Conservation (phyloP, 2,113 vertebrate species). For the Pseudorectes ferrugineus region DNA sequence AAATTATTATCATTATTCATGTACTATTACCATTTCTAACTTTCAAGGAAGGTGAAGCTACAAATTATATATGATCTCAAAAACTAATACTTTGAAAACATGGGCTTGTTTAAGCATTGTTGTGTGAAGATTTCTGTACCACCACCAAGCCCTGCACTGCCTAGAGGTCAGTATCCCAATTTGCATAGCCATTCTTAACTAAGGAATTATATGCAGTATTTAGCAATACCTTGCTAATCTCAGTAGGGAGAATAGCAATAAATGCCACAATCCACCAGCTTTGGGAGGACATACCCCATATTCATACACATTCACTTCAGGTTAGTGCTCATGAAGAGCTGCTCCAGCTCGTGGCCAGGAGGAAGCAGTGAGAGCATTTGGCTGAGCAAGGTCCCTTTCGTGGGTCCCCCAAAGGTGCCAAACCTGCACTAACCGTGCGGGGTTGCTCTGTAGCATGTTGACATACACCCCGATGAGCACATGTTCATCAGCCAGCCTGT, state of each 20-base stretch:
- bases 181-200: background rate
- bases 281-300: background rate
- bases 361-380: background rate
- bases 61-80: background rate
- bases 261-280: background rate
- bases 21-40: background rate
- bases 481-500: constrained; percentile 99
- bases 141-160: background rate
- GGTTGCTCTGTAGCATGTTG: constrained; percentile 92
- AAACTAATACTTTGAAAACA: background rate
- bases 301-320: background rate
- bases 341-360: background rate
- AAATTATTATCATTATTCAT: background rate
- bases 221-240: background rate
- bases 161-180: background rate
- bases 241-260: background rate
- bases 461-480: constrained; percentile 96
- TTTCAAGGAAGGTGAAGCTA: background rate
- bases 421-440: constrained; percentile 92
- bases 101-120: background rate
- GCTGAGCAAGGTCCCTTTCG: background rate
- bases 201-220: background rate
- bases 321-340: background rate
- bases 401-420: constrained; percentile 55
- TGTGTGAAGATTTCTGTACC: background rate